phyloP scores from a whole-genome alignment of 1,140 invertebrate genomes.

The Oedothorax gibbosus region DNA sequence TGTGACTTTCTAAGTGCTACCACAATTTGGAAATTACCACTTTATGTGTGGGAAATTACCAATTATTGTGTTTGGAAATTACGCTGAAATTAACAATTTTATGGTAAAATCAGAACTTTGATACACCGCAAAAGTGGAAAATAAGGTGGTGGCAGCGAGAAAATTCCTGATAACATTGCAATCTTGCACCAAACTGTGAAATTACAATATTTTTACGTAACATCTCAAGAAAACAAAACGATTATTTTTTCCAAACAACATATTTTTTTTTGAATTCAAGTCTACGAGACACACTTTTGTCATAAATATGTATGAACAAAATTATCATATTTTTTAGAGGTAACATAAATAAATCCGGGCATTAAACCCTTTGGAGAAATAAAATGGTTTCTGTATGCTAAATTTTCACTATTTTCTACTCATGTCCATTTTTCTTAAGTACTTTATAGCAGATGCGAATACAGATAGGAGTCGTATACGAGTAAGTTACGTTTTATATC shows the following conservation, averaged over 20 bases:
- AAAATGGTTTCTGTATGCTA: slow-evolving; percentile 25
- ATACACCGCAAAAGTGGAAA: background rate
- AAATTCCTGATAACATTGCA: background rate
- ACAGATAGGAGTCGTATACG: too few species aligned
- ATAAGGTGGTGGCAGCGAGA: background rate
- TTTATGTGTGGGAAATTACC: too few species aligned
- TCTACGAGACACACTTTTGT: background rate
- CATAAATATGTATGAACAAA: slow-evolving; percentile 27
- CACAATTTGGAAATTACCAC: too few species aligned
- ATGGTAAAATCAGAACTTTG: background rate
- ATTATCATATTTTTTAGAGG: slow-evolving; percentile 12
- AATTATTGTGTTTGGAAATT: background rate
- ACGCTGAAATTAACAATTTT: background rate
- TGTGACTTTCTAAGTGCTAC: too few species aligned
- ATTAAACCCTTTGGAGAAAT: slow-evolving; percentile 3
- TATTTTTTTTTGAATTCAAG: background rate
- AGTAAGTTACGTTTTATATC: too few species aligned
- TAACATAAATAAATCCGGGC: background rate
- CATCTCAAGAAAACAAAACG: background rate
- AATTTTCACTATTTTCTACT: background rate
- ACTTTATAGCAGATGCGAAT: slow-evolving; percentile 3
- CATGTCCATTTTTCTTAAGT: background rate
- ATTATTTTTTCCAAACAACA: background rate
- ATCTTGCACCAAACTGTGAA: background rate
- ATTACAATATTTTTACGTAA: background rate